These are phyloP conservation scores for Enteromius paludinosus DNA, from an alignment of 2,797 vertebrate genomes.

Conservation along the genomic window DNA sequence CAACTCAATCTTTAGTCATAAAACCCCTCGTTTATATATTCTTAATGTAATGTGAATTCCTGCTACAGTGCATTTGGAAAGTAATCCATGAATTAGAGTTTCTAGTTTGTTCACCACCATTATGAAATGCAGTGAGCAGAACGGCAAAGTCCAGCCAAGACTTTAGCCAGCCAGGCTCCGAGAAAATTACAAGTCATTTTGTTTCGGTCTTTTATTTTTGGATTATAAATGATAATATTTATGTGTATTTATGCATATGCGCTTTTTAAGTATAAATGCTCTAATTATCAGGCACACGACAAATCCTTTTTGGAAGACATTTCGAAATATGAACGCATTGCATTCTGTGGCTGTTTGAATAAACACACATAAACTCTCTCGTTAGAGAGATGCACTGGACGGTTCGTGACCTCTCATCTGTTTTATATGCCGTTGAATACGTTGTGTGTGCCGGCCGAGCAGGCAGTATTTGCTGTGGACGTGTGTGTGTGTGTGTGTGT, in stretches of 20 bases:
- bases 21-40: slow-evolving; percentile 1
- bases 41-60: slow-evolving; percentile 17
- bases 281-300: slow-evolving; percentile 35
- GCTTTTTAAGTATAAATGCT: slow-evolving; percentile 15
- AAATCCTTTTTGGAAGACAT: not conserved
- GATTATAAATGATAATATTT: slow-evolving; percentile 46
- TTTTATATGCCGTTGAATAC: slow-evolving; percentile 20
- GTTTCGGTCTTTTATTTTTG: slow-evolving; percentile 39
- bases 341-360: not conserved
- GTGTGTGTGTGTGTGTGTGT: slow-evolving; percentile 36
- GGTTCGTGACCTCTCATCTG: slow-evolving; percentile 29
- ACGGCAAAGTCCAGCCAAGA: slow-evolving; percentile 25
- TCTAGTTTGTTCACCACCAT: slow-evolving; percentile 28
- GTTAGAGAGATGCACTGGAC: slow-evolving; percentile 26
- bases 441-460: not conserved
- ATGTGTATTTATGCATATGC: slow-evolving; percentile 13
- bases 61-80: slow-evolving; percentile 13
- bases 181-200: slow-evolving; percentile 34
- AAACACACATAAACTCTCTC: slow-evolving; percentile 15
- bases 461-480: not conserved
- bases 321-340: not conserved
- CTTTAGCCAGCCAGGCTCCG: slow-evolving; percentile 24
- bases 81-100: slow-evolving; percentile 28
- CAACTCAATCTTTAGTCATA: slow-evolving; percentile 25
- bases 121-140: slow-evolving; percentile 33